Percentiles rank a stretch among this genome's conserved stretches.
Evolutionary conservation across 2,888 invertebrate genomes (phyloP).

Genomic region (Ligdia adustata): DNA sequence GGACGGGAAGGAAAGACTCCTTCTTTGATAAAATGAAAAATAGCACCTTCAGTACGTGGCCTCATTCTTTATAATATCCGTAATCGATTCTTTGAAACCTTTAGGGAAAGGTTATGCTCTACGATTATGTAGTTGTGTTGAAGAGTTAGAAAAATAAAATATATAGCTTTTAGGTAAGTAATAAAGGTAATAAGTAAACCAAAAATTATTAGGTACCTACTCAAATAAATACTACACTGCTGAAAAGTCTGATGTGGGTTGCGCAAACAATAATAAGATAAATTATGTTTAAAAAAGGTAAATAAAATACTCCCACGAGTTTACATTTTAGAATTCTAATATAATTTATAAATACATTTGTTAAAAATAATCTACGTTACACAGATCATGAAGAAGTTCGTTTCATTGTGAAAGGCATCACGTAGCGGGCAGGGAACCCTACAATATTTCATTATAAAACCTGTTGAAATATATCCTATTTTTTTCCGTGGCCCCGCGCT

Average conservation of each 20-base stretch:
- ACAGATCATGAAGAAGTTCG: constrained; percentile 3
- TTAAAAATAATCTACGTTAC: constrained; percentile 9
- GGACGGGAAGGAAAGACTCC: constrained; percentile 70
- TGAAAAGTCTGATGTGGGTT: too few species aligned
- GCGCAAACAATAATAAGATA: too few species aligned
- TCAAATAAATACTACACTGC: too few species aligned
- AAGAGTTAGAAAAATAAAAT: neutral
- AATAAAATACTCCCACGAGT: constrained; percentile 6
- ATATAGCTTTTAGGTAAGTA: neutral
- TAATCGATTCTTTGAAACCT: constrained; percentile 42
- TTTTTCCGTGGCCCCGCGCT: constrained; percentile 45
- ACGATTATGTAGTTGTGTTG: constrained; percentile 42
- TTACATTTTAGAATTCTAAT: neutral
- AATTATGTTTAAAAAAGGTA: constrained; percentile 1
- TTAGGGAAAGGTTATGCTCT: constrained; percentile 44
- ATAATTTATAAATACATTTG: neutral
- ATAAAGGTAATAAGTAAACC: too few species aligned
- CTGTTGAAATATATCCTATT: constrained; percentile 51
- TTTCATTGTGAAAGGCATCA: constrained; percentile 24
- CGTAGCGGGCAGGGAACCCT: constrained; percentile 23
- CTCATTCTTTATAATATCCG: constrained; percentile 50
- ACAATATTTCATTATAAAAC: constrained; percentile 41
- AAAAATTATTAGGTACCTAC: too few species aligned
- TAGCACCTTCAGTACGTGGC: constrained; percentile 67
- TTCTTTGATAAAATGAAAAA: constrained; percentile 80